phyloP scores from a whole-genome alignment of 2,113 vertebrate species.

The Osmerus mordax region DNA sequence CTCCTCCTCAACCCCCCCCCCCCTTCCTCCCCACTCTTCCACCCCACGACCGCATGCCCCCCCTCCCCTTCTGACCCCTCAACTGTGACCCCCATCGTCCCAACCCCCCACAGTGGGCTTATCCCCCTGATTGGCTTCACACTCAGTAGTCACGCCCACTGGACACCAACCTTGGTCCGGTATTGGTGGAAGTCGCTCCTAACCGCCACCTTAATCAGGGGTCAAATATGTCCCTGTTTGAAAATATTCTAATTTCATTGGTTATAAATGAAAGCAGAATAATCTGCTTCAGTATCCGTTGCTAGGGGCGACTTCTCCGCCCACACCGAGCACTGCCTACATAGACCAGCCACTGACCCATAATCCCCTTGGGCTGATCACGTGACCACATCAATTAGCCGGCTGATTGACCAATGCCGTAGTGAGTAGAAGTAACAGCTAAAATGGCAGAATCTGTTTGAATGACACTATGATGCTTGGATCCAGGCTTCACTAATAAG shows the following conservation, averaged over 20 bases:
- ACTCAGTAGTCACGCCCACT: neutral
- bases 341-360: conserved; percentile 1
- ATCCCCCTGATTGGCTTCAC: conserved; percentile 14
- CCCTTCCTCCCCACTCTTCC: conserved; percentile 6
- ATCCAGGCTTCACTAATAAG: too few species aligned
- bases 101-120: neutral
- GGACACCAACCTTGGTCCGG: neutral
- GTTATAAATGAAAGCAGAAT: too few species aligned
- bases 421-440: neutral
- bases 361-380: neutral
- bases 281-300: too few species aligned
- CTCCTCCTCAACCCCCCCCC: conserved; percentile 4
- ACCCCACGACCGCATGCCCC: conserved; percentile 48
- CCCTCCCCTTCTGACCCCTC: conserved; percentile 7
- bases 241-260: too few species aligned
- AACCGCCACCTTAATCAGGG: too few species aligned
- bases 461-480: too few species aligned
- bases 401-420: too few species aligned
- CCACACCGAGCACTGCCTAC: neutral
- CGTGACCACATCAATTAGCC: neutral
- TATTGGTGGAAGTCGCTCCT: too few species aligned
- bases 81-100: neutral
- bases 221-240: too few species aligned
- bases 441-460: neutral
- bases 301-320: too few species aligned